These are phyloP conservation scores for Coronaproctus castanopsis DNA, from an alignment of 2,888 invertebrate species.

Conservation along the genomic window DNA sequence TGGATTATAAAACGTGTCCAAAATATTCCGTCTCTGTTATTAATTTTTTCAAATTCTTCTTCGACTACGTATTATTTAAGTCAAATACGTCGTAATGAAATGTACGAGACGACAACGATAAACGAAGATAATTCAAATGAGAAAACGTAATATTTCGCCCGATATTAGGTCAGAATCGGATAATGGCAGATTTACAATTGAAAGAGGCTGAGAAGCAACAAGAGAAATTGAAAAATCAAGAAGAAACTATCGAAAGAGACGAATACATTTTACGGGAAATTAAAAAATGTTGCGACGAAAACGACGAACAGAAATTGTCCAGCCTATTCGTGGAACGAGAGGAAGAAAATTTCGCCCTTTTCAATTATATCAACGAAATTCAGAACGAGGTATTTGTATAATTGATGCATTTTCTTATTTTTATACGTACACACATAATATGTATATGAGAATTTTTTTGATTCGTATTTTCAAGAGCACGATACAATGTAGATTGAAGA, in stretches of 20 bases:
- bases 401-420: background rate
- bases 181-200: conserved; percentile 50
- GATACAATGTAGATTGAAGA: no score
- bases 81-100: background rate
- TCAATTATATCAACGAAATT: conserved; percentile 74
- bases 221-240: conserved; percentile 42
- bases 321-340: conserved; percentile 62
- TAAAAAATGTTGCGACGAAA: conserved; percentile 40
- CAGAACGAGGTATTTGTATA: conserved; percentile 40
- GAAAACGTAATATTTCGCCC: no score
- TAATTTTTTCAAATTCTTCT: no score
- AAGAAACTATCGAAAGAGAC: conserved; percentile 49
- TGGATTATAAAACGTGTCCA: no score
- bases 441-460: no score
- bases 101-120: no score
- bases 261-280: conserved; percentile 55
- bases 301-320: conserved; percentile 40
- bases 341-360: conserved; percentile 76
- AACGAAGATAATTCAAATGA: no score
- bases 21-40: no score
- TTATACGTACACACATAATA: background rate
- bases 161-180: conserved; percentile 63
- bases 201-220: conserved; percentile 49
- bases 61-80: background rate
- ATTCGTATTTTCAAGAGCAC: no score